Evolutionary conservation across 2,888 invertebrate species (phyloP), one percentile per base, ranked within the genome.

Genomic region (Acronicta alni): DNA sequence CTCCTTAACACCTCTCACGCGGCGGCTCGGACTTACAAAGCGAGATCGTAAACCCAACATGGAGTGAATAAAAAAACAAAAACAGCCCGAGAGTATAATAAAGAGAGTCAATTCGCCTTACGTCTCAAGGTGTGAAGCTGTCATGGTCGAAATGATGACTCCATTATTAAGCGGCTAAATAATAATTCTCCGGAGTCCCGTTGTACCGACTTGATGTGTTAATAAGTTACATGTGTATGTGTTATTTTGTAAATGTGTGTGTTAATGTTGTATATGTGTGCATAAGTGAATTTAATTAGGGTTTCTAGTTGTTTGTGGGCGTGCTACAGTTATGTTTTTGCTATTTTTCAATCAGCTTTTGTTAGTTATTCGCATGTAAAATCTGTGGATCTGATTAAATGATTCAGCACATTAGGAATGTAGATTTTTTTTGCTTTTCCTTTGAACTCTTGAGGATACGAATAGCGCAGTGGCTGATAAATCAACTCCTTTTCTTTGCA

Each of bases 61-160:
- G 81, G 68, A 72, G 65, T 59, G 48, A 69, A 68, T 48, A 83
- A 86, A 85, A 82, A 76, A 66, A 74, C 69, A 74, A 70, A 77
- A 77, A 77, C 58, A 63, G 62, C 65, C 75, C 63, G 72, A 75
- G 83, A 85, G 77, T 72, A 88, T 88, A 88, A 89, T 90, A 90
- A 88, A 88, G 89, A 90, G 87, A 90, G 89, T 89, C 89, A 87
- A 90, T 91, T 89, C 91, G 87, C 85, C 77, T 80, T 76, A 68
- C 85, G 84, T 86, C 87, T 85, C 89, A 87, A 92, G 93, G 94
- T 94, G 94, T 93, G 92, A 93, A 94, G 88, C 94, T 93, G 94
- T 93, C 93, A 91, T 84, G 90, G 81, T 77, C 83, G 88, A 89
- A 90, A 91, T 90, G 93, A 94, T 90, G 91, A 88, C 92, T 93